Base-by-base conservation (phyloP, 2,888 invertebrate genomes). In the Allolobophora icterica region DNA sequence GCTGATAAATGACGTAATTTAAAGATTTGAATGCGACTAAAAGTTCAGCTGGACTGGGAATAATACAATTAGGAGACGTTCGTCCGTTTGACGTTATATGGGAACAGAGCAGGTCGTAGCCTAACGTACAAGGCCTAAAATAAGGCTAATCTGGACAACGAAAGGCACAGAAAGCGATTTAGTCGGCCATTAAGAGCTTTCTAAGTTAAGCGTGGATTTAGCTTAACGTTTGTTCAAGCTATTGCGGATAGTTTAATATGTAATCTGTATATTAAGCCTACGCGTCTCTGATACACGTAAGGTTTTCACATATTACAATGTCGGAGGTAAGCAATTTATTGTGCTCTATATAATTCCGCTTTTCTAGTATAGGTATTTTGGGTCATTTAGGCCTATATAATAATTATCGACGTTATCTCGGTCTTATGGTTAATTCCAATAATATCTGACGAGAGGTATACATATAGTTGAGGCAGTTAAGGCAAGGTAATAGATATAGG, bases 1-100 rank as follows among this genome's bases (percentile, higher is more conserved):
- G n/a, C n/a, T 71, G 71, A 71, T 30, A 71, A 71, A 71, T 71
- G 71, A 71, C 71, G 71, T 71, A 71, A 71, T 71, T 71, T 71
- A 11, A 71, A 71, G 71, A 71, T 71, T 71, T 71, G n/a, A 71
- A n/a, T 71, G 8, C 52, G 24, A 52, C 1, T 52, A n/a, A 8
- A n/a, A 71, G 71, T 71, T 71, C 71, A 30, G 71, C n/a, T 71
- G 13, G 71, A n/a, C 30, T 30, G 11, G 30, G 71, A 71, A 71
- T 71, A 71, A 71, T 71, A 71, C 17, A 71, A 6, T n/a, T 71
- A 71, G 71, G n/a, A 71, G n/a, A 71, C 6, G 71, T 71, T n/a
- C 71, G 71, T 71, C 71, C 71, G 71, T 71, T n/a, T 71, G 71
- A n/a, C 71, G 71, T 13, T n/a, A 71, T 71, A n/a, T n/a, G n/a